Evolutionary conservation across 2,888 invertebrate species (phyloP), one percentile per base, ranked within the genome.

Genomic region (Sclerodermus sp.): DNA sequence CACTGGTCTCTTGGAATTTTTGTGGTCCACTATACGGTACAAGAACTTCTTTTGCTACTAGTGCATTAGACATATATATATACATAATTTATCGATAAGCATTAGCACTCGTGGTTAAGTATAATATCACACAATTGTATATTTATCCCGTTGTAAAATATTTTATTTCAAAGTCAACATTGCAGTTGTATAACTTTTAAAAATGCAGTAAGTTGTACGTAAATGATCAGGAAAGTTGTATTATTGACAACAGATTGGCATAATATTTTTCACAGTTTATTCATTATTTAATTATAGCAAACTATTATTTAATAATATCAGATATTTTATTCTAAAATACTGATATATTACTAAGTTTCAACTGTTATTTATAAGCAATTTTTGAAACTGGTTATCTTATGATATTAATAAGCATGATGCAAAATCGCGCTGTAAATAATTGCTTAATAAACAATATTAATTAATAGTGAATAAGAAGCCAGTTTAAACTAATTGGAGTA

Each of bases 71-170:
- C 8, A 23, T 23, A 23, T 23, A 23, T 23, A 23, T 23, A 23
- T 23, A 23, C 8, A 71, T 71, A 68, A 71, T 71, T 71, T 71
- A 71, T 70, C 50, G 58, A 66, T 58, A 57, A 60, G 58, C 58
- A 55, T 60, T 68, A 70, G 66, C 60, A 23, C 53, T 66, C 58
- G 63, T 66, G 60, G 57, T 64, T 53, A 67, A 63, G 60, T 44
- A 48, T 49, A 57, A 48, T 61, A 62, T 57, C 46, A 56, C 39
- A 45, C 49, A 49, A 55, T 48, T 62, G 65, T 64, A 62, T 53
- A 64, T 59, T 60, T 60, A 62, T 50, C 18, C 56, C 53, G 51
- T 43, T 64, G 64, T 64, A 64, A 60, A 64, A 59, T 61, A 62
- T 63, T 53, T 47, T 51, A 53, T 62, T 62, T 42, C 47, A 23